Percentiles rank a stretch among this genome's conserved stretches.
Conservation (phyloP, 2,797 vertebrate genomes). For the Gallinago stenura region DNA sequence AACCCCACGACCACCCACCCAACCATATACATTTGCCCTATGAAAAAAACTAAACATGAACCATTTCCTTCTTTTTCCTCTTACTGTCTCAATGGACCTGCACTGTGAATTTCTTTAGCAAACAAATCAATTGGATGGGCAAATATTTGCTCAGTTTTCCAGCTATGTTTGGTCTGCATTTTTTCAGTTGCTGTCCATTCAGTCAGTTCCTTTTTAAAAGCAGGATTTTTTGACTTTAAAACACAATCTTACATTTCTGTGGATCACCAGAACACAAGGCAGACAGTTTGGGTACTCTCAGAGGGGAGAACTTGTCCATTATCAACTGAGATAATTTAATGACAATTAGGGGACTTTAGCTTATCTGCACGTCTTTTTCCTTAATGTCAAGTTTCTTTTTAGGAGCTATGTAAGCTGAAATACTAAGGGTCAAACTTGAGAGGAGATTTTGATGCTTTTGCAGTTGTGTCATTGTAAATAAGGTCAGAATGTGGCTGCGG, state of each 20-base stretch:
- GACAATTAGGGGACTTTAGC: not conserved
- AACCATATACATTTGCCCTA: not conserved
- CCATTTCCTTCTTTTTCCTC: slow-evolving; percentile 60
- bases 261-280: not conserved
- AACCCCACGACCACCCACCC: not conserved
- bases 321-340: not conserved
- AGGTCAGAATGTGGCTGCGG: not conserved
- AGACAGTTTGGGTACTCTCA: not conserved
- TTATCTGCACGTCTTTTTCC: not conserved
- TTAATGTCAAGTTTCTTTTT: not conserved
- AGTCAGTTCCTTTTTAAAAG: not conserved
- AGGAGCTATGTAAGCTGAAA: not conserved
- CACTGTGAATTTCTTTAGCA: slow-evolving; percentile 81
- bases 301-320: not conserved
- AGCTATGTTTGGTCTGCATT: slow-evolving; percentile 59
- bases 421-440: not conserved
- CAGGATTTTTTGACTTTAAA: not conserved
- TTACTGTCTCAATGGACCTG: slow-evolving; percentile 61
- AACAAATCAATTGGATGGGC: slow-evolving; percentile 75
- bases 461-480: not conserved
- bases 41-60: not conserved
- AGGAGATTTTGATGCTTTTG: not conserved
- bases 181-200: slow-evolving; percentile 61
- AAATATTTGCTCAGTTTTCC: slow-evolving; percentile 80
- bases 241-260: not conserved